These are phyloP conservation scores for Perizoma flavofasciatum DNA, from an alignment of 2,888 invertebrate species.

Conservation along the genomic window DNA sequence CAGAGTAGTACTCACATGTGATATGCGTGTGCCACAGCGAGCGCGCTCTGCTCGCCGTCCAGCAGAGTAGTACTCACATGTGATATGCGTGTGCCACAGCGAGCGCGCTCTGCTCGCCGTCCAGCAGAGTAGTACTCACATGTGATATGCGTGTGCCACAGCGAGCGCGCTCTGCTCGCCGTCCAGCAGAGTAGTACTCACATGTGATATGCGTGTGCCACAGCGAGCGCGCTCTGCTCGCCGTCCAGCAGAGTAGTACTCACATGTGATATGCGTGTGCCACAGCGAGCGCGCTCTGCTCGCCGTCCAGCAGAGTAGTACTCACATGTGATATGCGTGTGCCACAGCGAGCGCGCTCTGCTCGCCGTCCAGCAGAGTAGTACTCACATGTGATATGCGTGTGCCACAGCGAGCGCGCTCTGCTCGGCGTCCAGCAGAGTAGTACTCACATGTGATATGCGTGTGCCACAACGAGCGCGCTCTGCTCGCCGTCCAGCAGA, in stretches of 20 bases:
- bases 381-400: slow-evolving; percentile 70
- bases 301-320: slow-evolving; percentile 50
- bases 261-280: slow-evolving; percentile 68
- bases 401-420: slow-evolving; percentile 51
- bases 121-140: slow-evolving; percentile 62
- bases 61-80: slow-evolving; percentile 61
- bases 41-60: slow-evolving; percentile 44
- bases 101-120: slow-evolving; percentile 47
- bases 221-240: slow-evolving; percentile 48
- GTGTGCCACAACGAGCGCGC: slow-evolving; percentile 55
- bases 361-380: slow-evolving; percentile 52
- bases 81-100: slow-evolving; percentile 66
- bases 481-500: slow-evolving; percentile 52
- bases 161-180: slow-evolving; percentile 50
- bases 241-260: slow-evolving; percentile 56
- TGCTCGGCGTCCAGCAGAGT: slow-evolving; percentile 53
- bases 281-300: slow-evolving; percentile 50
- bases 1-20: slow-evolving; percentile 61
- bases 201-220: slow-evolving; percentile 68
- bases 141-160: slow-evolving; percentile 63
- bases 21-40: slow-evolving; percentile 65
- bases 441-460: slow-evolving; percentile 67
- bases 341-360: slow-evolving; percentile 51
- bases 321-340: slow-evolving; percentile 71
- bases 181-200: slow-evolving; percentile 57